These are phyloP conservation scores for Dioctria linearis DNA, from an alignment of 2,888 invertebrate species.

Conservation along the genomic window DNA sequence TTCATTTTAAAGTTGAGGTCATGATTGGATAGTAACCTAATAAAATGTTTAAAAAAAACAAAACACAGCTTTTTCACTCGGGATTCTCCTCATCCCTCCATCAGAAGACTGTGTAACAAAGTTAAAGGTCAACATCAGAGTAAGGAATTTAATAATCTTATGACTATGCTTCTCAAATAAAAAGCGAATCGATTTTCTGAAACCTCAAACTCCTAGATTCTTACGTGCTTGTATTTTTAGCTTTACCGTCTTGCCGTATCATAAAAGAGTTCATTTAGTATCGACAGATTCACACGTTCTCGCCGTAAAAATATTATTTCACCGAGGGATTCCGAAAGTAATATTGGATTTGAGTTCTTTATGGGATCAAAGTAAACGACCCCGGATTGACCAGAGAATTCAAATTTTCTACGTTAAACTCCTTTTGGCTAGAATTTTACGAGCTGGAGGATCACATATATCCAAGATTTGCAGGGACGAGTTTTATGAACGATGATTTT, in stretches of 20 bases:
- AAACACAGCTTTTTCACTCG: neutral
- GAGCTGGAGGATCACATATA: neutral
- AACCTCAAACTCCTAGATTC: constrained; percentile 11
- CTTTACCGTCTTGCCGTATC: neutral
- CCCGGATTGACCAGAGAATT: constrained; percentile 26
- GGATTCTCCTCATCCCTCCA: neutral
- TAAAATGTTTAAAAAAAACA: neutral
- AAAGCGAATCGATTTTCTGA: neutral
- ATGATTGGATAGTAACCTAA: neutral
- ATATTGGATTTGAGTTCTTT: constrained; percentile 28
- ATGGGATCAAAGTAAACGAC: constrained; percentile 31
- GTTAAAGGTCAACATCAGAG: neutral
- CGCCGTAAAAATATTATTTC: constrained; percentile 44
- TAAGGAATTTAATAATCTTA: constrained; percentile 28
- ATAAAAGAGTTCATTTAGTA: constrained; percentile 30
- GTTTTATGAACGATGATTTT: neutral
- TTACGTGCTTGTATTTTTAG: constrained; percentile 25
- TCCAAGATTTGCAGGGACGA: neutral
- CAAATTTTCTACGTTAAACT: constrained; percentile 13
- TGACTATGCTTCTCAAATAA: constrained; percentile 7
- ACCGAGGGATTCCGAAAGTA: neutral
- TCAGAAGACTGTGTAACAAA: neutral
- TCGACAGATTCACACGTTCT: constrained; percentile 36
- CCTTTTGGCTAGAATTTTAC: constrained; percentile 17
- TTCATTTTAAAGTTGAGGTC: neutral